Evolutionary conservation across 2,113 vertebrate genomes (phyloP), one percentile per base, ranked within the genome.

Genomic region (Clinocottus analis): DNA sequence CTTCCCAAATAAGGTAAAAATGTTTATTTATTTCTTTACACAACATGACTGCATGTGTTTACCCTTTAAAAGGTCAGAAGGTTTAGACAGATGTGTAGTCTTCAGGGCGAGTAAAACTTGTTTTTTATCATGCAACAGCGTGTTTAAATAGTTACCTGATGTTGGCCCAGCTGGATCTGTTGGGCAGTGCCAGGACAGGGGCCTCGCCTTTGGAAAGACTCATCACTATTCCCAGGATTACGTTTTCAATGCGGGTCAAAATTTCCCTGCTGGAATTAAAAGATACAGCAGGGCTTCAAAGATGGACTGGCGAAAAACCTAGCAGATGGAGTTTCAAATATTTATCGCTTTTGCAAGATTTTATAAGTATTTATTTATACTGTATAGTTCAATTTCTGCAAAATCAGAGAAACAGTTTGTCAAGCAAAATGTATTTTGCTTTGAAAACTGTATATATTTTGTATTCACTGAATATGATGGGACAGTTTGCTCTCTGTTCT

Each of bases 91-190:
- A 82, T 78, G 72, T 73, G 21, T 49, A 61, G 61, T 35, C 47
- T 63, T 75, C 49, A 47, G 16, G 62, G 55, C 35, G 39, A 39
- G 14, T 25, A 62, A 9, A 17, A 74, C 75, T 33, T 33, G 4
- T 5, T 43, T 55, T 47, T 63, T 43, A 14, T 43, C 23, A 70
- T 17, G n/a, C 45, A 19, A 64, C 11, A 65, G 56, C 4, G 2
- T 74, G 59, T 69, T 85, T 16, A 69, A 73, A 49, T 70, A 4
- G 29, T 82, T 93, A 97, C 97, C 94, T 94, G 73, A 97, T 90
- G 45, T 98, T 98, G 75, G 84, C 93, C 97, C 97, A 98, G 37
- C 91, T 94, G 39, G 93, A 89, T 94, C 96, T 95, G 83, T 95
- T 95, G 67, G 94, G 92, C 71, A 97, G 1, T 1, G 55, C 89